These are phyloP conservation scores for Spodoptera picta DNA, from an alignment of 2,888 invertebrate genomes.

Conservation along the genomic window DNA sequence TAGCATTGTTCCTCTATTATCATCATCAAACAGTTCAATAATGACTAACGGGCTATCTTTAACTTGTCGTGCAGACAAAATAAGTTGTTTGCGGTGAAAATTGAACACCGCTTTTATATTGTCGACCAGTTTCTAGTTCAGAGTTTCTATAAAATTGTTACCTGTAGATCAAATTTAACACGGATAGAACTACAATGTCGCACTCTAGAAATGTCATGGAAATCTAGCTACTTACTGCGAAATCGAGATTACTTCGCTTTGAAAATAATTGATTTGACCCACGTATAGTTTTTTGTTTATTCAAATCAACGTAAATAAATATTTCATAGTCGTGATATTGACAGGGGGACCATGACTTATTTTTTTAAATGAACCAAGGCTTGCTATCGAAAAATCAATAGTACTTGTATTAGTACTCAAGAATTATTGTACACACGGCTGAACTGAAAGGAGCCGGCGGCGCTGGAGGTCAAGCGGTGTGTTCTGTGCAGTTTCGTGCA, in stretches of 20 bases:
- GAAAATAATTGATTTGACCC: constrained; percentile 3
- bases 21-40: constrained; percentile 32
- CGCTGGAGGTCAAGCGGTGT: constrained; percentile 67
- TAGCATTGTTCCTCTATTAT: constrained; percentile 27
- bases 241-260: constrained; percentile 22
- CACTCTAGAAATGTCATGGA: constrained; percentile 46
- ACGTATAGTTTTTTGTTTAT: constrained; percentile 2
- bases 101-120: constrained; percentile 67
- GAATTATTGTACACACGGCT: constrained; percentile 41
- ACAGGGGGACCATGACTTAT: constrained; percentile 37
- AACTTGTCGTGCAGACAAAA: constrained; percentile 58
- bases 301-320: constrained; percentile 8
- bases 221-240: constrained; percentile 12
- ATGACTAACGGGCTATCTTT: constrained; percentile 40
- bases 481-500: constrained; percentile 64
- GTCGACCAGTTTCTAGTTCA: constrained; percentile 57
- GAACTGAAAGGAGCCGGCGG: constrained; percentile 49
- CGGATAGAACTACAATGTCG: constrained; percentile 28
- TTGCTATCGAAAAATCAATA: constrained; percentile 46
- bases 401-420: constrained; percentile 12
- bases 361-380: constrained; percentile 54
- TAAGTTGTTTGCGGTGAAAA: constrained; percentile 66
- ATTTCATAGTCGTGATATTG: constrained; percentile 20
- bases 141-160: constrained; percentile 78
- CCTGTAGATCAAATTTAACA: constrained; percentile 63